Percentiles rank a stretch among this genome's conserved stretches.
These are phyloP conservation scores for Paraplagusia blochii DNA, from an alignment of 2,113 vertebrate species.

Conservation along the genomic window DNA sequence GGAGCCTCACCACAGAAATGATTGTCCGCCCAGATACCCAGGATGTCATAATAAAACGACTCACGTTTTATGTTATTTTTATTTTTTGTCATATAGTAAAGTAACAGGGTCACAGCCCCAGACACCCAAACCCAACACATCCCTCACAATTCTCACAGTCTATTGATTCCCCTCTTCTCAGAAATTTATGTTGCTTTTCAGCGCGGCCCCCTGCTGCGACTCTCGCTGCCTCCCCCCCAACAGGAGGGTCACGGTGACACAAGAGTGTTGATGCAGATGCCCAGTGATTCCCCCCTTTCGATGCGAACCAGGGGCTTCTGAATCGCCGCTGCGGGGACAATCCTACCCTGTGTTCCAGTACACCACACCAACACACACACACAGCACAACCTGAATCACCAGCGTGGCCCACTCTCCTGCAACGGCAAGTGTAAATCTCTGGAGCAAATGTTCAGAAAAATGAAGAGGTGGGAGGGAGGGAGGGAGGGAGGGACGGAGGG, in stretches of 20 bases:
- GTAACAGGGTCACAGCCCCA: constrained; percentile 51
- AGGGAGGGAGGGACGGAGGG: constrained; percentile 39
- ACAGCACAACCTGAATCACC: constrained; percentile 51
- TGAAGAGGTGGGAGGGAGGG: constrained; percentile 38
- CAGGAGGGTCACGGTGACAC: constrained; percentile 73
- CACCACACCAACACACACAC: constrained; percentile 38
- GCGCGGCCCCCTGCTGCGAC: constrained; percentile 73
- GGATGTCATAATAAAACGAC: constrained; percentile 19
- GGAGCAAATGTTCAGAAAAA: constrained; percentile 42
- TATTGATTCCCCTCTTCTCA: constrained; percentile 72
- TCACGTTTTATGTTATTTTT: constrained; percentile 32
- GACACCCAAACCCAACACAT: constrained; percentile 66
- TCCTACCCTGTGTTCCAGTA: constrained; percentile 55
- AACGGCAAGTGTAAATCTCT: constrained; percentile 69
- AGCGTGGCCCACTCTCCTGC: constrained; percentile 35
- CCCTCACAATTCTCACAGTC: constrained; percentile 71
- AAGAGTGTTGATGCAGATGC: constrained; percentile 80
- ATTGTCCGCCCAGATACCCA: not conserved
- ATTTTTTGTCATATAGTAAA: constrained; percentile 37
- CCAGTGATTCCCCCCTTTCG: constrained; percentile 70
- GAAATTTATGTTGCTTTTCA: constrained; percentile 82
- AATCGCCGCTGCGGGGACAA: constrained; percentile 55
- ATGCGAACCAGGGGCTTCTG: constrained; percentile 64
- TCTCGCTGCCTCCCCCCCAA: constrained; percentile 71
- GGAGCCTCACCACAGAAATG: constrained; percentile 10